A percentile compares a stretch with the other conserved stretches of the same genome.
These are phyloP conservation scores for Sorex araneus DNA, from an alignment of 2,113 vertebrate species.

Conservation along the genomic window DNA sequence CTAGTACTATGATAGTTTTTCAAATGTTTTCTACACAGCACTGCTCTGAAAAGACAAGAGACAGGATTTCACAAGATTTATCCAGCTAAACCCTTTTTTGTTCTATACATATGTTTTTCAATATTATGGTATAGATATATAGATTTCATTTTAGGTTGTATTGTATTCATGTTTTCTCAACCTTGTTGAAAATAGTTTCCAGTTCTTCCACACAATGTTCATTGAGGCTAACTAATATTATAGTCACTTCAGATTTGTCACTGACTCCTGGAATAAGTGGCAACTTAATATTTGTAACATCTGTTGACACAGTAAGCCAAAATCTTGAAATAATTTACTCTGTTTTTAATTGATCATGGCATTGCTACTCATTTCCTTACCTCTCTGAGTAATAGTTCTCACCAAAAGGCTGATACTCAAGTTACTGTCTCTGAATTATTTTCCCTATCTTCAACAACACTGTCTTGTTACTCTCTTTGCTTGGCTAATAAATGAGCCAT, in stretches of 20 bases:
- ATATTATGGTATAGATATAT: conserved; percentile 20
- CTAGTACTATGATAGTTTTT: neutral
- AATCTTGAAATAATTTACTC: conserved; percentile 6
- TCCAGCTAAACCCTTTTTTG: conserved; percentile 17
- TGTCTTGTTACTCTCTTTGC: neutral
- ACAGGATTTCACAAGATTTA: conserved; percentile 39
- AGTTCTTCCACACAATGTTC: neutral
- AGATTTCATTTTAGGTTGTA: conserved; percentile 1
- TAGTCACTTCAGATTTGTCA: conserved; percentile 4
- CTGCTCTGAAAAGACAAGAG: neutral
- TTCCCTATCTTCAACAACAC: neutral
- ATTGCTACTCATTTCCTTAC: neutral
- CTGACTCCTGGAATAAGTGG: neutral
- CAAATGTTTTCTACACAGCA: conserved; percentile 31
- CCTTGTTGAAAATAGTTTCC: conserved; percentile 12
- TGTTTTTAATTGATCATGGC: neutral
- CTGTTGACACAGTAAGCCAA: neutral
- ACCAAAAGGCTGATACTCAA: neutral
- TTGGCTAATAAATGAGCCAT: conserved; percentile 1
- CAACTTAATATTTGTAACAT: neutral
- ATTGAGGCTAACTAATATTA: neutral
- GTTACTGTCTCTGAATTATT: conserved; percentile 1
- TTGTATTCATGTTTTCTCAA: conserved; percentile 2
- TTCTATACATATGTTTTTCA: conserved; percentile 27
- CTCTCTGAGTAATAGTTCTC: neutral